Conservation (phyloP, 2,888 invertebrate genomes). For the Chrysolina oricalcia region DNA sequence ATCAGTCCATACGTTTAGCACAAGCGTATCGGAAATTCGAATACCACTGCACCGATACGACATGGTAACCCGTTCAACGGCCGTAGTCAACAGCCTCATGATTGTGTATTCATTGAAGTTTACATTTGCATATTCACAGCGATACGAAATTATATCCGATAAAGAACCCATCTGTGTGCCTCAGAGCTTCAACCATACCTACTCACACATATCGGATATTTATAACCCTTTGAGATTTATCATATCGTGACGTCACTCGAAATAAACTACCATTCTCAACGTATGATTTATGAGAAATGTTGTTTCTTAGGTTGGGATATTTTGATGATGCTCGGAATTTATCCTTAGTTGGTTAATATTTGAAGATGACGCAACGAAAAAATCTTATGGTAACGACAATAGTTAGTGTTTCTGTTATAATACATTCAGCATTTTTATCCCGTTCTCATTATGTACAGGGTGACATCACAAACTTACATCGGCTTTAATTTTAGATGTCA, state of each 20-base stretch:
- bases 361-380: neutral
- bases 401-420: too few species aligned
- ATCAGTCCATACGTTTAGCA: neutral
- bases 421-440: too few species aligned
- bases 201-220: slow-evolving; percentile 14
- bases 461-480: too few species aligned
- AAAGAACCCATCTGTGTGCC: slow-evolving; percentile 9
- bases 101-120: slow-evolving; percentile 19
- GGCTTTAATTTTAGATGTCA: too few species aligned
- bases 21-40: neutral
- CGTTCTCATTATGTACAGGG: too few species aligned
- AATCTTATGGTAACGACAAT: too few species aligned
- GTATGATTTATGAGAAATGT: slow-evolving; percentile 6
- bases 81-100: slow-evolving; percentile 16
- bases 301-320: slow-evolving; percentile 7
- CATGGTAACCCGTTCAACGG: slow-evolving; percentile 14
- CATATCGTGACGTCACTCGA: neutral
- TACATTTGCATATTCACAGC: slow-evolving; percentile 17
- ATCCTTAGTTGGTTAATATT: neutral
- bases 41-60: neutral
- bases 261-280: neutral
- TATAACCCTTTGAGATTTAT: neutral
- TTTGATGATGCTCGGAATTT: neutral
- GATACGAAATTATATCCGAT: slow-evolving; percentile 1
- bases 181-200: slow-evolving; percentile 7